Evolutionary conservation across 2,888 invertebrate genomes (phyloP).

Genomic region (Tenodera sinensis): DNA sequence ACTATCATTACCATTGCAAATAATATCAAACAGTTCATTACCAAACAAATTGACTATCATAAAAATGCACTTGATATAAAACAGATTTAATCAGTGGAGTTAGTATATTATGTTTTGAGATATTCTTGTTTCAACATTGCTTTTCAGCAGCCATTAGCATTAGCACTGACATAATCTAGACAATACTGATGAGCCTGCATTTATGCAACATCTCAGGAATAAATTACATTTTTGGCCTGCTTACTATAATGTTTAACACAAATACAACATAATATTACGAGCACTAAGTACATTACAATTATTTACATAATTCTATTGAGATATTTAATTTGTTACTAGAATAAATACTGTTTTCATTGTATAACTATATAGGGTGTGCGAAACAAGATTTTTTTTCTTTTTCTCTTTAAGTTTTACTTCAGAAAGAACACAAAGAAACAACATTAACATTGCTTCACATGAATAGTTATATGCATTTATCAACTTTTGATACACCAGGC

Average conservation of each 20-base stretch:
- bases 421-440: neutral
- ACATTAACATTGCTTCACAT: neutral
- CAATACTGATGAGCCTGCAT: neutral
- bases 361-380: neutral
- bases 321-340: neutral
- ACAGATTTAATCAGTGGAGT: too few relatives aligned
- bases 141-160: neutral
- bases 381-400: neutral
- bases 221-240: neutral
- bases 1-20: too few relatives aligned
- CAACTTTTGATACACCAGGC: neutral
- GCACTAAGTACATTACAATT: conserved; percentile 1
- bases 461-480: neutral
- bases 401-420: neutral
- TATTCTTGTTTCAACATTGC: too few relatives aligned
- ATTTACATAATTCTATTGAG: neutral
- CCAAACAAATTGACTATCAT: too few relatives aligned
- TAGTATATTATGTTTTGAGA: too few relatives aligned
- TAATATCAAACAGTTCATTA: too few relatives aligned
- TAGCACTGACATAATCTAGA: neutral
- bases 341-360: neutral
- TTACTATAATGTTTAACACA: neutral
- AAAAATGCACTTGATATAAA: too few relatives aligned
- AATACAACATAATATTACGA: neutral
- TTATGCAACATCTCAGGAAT: neutral